Evolutionary conservation across 53 echinoderm and acorn worm genomes (phyloP), one percentile per base, ranked within the genome.

Genomic region (Stichopus horrens): DNA sequence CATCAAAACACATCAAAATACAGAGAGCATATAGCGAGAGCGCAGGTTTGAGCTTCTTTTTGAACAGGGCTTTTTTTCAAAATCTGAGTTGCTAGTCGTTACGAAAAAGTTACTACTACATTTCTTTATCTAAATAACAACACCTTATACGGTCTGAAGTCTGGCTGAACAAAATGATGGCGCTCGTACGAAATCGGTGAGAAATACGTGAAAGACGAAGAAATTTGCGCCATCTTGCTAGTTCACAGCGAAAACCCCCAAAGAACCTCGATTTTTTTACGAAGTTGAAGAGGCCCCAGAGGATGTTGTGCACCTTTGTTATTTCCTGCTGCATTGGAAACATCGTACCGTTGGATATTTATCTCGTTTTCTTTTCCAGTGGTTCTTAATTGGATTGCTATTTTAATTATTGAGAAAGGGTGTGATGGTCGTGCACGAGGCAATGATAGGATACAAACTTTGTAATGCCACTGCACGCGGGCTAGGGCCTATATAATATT

Each of bases 221-320:
- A 66, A 87, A 90, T 88, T 94, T 89, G 92, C 94, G 94, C 94
- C 94, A 94, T 94, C 92, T 94, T 94, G 92, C 9, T 85, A 53
- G 9, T 63, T 85, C 14, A 67, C 81, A 13, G 57, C 9, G 67
- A 85, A 67, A 85, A 52, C 10, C 37, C 23, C 18, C 14, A 20
- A 23, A 60, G 21, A 85, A 85, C 23, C 11, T 21, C 10, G 21
- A 18, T 67, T 11, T 19, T 19, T 85, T 65, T 10, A 23, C n/a
- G 37, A 23, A 10, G 5, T 59, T 37, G 63, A 85, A 59, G 63
- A 67, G 16, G 57, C 21, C 19, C 22, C 19, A 20, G 8, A 58
- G 21, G 18, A 68, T 66, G 21, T 37, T 63, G 22, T 21, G 37
- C 68, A 85, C 51, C 85, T 23, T 4, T 66, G 7, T 18, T 58